A percentile compares a stretch with the other conserved stretches of the same genome.
These are phyloP conservation scores for Agapornis roseicollis DNA, from an alignment of 2,113 vertebrate species.

Conservation along the genomic window DNA sequence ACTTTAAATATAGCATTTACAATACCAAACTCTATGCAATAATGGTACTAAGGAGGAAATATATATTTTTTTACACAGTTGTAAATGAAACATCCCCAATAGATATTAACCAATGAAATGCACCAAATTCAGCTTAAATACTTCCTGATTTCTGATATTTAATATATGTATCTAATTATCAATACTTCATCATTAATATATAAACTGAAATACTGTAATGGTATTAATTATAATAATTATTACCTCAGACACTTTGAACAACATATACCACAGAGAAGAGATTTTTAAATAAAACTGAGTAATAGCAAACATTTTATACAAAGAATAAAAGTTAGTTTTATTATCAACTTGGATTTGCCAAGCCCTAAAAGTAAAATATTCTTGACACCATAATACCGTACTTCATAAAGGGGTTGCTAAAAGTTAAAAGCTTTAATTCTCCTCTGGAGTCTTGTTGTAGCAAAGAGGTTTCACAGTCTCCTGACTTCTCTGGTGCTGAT, in stretches of 20 bases:
- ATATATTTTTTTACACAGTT: not conserved
- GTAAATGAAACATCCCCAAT: not conserved
- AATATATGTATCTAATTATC: not conserved
- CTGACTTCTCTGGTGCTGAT: conserved; percentile 17
- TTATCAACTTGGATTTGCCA: not conserved
- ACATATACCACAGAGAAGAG: not conserved
- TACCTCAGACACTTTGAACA: not conserved
- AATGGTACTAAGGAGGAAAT: not conserved
- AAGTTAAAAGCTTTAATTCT: conserved; percentile 41
- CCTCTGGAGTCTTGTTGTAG: not conserved
- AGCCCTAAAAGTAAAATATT: not conserved
- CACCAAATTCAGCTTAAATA: not conserved
- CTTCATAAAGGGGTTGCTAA: conserved; percentile 6
- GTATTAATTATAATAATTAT: not conserved
- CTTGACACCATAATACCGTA: not conserved
- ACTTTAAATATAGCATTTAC: not conserved
- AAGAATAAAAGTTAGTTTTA: not conserved
- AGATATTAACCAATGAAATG: not conserved
- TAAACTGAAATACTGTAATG: not conserved
- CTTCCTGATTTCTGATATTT: not conserved
- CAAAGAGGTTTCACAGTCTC: conserved; percentile 22
- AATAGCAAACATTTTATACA: not conserved
- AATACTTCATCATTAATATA: not conserved
- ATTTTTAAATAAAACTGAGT: not conserved
- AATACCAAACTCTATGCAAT: not conserved